These are phyloP conservation scores for Drosophila guanche DNA, from an alignment of 1,140 invertebrate genomes.

Conservation along the genomic window DNA sequence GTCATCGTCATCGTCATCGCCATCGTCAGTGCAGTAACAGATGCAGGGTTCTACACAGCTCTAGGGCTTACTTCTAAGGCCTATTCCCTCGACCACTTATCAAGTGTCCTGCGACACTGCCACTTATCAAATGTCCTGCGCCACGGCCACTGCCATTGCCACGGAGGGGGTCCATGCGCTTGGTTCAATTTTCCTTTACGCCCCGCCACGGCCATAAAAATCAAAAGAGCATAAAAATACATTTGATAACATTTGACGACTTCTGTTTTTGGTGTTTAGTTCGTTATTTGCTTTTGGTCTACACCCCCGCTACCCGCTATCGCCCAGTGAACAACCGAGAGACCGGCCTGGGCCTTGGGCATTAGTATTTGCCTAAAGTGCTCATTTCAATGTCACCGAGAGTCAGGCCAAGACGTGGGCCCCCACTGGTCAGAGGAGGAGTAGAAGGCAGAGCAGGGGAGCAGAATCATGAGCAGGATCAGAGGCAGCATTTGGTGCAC, in stretches of 20 bases:
- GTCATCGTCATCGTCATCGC: neutral
- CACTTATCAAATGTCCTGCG: slow-evolving; percentile 59
- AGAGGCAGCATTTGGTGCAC: slow-evolving; percentile 21
- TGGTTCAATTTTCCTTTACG: slow-evolving; percentile 16
- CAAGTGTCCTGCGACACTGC: slow-evolving; percentile 56
- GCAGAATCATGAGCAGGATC: slow-evolving; percentile 17
- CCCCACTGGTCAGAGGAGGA: neutral
- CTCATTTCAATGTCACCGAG: slow-evolving; percentile 81
- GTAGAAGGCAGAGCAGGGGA: slow-evolving; percentile 20
- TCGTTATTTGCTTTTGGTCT: slow-evolving; percentile 12
- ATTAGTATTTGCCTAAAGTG: slow-evolving; percentile 73
- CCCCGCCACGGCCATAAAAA: slow-evolving; percentile 72
- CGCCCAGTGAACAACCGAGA: neutral
- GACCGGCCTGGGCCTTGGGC: slow-evolving; percentile 29
- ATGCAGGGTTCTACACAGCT: no score
- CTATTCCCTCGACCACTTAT: slow-evolving; percentile 65
- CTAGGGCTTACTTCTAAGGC: neutral
- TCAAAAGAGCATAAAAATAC: slow-evolving; percentile 82
- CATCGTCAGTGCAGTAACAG: no score
- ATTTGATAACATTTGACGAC: slow-evolving; percentile 76
- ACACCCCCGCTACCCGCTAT: neutral
- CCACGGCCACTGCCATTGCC: no score
- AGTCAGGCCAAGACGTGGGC: slow-evolving; percentile 69
- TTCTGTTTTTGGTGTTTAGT: slow-evolving; percentile 61
- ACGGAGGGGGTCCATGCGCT: no score